Evolutionary conservation across 1,140 invertebrate genomes (phyloP), one percentile per base, ranked within the genome.

Genomic region (Caligus rogercresseyi): DNA sequence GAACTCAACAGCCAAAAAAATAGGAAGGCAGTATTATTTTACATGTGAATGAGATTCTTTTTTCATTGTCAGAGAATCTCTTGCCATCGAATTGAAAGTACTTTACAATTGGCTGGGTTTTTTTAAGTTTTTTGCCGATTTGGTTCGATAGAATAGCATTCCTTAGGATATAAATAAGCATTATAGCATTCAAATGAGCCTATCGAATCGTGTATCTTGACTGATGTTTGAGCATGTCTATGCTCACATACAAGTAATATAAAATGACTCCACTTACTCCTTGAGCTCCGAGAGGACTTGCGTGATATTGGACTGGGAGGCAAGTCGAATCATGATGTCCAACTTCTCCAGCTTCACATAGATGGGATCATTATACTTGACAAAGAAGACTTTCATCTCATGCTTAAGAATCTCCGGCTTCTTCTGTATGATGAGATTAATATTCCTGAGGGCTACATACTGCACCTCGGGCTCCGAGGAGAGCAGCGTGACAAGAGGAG

Each of bases 361-460:
- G 72, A 99, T 99, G 7, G 96, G 96, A 78, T 99, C 96, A 73
- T 99, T 99, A 75, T 99, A 99, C 70, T 99, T 99, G 15, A 99
- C 96, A 73, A 99, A 99, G 76, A 99, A 99, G 24, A 92, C 95
- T 78, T 98, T 99, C 94, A 99, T 98, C 75, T 99, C 96, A 70
- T 98, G 93, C 72, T 98, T 98, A n/a, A 99, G 74, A 67, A 99
- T 97, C 66, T 98, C 95, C 0, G 93, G 90, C 60, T 95, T 80
- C 73, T 99, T 99, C 74, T 99, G 96, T 18, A 99, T 95, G 68
- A 99, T 98, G 1, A 99, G 78, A 75, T 98, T 99, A 68, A 99
- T 99, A 72, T 99, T 99, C 64, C 96, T 75, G 26, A 99, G 76
- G 1, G 95, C 96, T 13, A 99, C 96, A 72, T 99, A 99, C 75